A percentile compares a stretch with the other conserved stretches of the same genome.
phyloP scores from a whole-genome alignment of 37 sponge, comb jelly and placozoan genomes.

The Spongia lamella region DNA sequence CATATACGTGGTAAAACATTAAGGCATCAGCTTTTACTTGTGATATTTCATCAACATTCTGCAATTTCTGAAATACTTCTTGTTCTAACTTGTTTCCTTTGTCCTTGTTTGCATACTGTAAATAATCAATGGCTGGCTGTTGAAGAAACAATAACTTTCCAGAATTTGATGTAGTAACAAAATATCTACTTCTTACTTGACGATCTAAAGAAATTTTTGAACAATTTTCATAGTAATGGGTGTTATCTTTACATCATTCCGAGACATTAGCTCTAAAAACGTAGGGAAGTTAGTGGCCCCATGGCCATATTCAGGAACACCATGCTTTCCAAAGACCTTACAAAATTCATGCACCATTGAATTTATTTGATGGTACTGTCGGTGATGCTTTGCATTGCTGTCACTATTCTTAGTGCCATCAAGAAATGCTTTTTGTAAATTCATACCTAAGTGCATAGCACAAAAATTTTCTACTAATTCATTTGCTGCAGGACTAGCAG shows the following conservation, averaged over 20 bases:
- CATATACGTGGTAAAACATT: conserved; percentile 47
- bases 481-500: not conserved
- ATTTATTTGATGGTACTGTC: too few species aligned
- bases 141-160: conserved; percentile 13
- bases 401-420: not conserved
- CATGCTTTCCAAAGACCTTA: too few species aligned
- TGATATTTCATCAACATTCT: not conserved
- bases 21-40: conserved; percentile 30
- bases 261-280: too few species aligned
- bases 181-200: conserved; percentile 30
- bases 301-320: too few species aligned
- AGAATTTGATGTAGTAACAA: conserved; percentile 35
- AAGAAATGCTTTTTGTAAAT: conserved; percentile 44
- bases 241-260: not conserved
- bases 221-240: conserved; percentile 3
- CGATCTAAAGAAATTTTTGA: conserved; percentile 1
- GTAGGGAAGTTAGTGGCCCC: too few species aligned
- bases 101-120: not conserved
- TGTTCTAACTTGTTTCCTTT: not conserved
- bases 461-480: conserved; percentile 40
- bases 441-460: conserved; percentile 47
- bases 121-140: conserved; percentile 6
- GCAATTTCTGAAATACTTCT: conserved; percentile 22
- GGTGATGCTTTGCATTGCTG: too few species aligned
- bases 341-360: too few species aligned